Evolutionary conservation across 2,797 vertebrate genomes (phyloP), one percentile per base, ranked within the genome.

Genomic region (Rhabdophis nuchalis): DNA sequence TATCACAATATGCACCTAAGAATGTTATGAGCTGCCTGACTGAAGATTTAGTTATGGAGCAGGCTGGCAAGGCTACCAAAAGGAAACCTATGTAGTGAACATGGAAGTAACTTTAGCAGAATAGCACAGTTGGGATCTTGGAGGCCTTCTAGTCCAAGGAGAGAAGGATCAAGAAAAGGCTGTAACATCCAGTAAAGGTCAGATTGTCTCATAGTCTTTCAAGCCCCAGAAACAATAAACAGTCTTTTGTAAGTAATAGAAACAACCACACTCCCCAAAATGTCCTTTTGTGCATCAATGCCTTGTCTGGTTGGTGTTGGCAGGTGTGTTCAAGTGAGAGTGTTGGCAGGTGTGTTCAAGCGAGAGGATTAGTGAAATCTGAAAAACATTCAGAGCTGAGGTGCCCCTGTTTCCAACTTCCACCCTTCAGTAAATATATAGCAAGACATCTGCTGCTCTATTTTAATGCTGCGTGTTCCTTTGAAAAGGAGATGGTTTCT

Each of bases 281-380:
- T 52, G 23, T 91, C 64, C 85, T 92, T 95, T 58, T 58, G 64
- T 91, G 36, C 32, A 90, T 56, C 13, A 86, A 13, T 20, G 52
- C 54, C 57, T 56, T 20, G 16, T 89, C 61, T 72, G 54, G 91
- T 92, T 91, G 23, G 53, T 46, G 91, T 90, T 97, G 94, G 91
- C 93, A 95, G 89, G 32, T n/a, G n/a, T n/a, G n/a, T n/a, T n/a
- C n/a, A n/a, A n/a, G n/a, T n/a, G n/a, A n/a, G n/a, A n/a, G n/a
- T n/a, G n/a, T n/a, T n/a, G n/a, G n/a, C n/a, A n/a, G n/a, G n/a
- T n/a, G n/a, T n/a, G n/a, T n/a, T 92, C 91, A 94, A 95, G 60
- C 91, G 91, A 95, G 93, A 96, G 94, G 85, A 94, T 95, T 93
- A 95, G 85, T 85, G 61, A 14, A 82, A 93, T 29, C 57, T 94